Percentiles rank a stretch among this genome's conserved stretches.
These are phyloP conservation scores for Ctenicera cuprea DNA, from an alignment of 2,888 invertebrate genomes.

Conservation along the genomic window DNA sequence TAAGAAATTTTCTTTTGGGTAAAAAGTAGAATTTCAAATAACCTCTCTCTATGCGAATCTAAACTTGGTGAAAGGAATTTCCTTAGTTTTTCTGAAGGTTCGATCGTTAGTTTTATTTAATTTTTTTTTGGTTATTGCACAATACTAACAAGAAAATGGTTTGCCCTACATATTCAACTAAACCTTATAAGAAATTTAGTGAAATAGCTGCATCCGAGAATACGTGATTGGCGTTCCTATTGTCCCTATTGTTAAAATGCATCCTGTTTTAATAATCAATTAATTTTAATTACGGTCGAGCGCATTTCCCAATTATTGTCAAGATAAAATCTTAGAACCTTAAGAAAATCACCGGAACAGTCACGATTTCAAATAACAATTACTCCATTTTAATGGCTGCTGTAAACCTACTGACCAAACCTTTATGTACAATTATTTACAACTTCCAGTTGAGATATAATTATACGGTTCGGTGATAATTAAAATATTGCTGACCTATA, in stretches of 20 bases:
- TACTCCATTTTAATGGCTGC: constrained; percentile 23
- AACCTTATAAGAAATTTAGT: not conserved
- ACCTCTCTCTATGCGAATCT: too few relatives aligned
- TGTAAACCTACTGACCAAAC: constrained; percentile 32
- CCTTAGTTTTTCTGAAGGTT: too few relatives aligned
- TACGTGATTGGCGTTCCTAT: not conserved
- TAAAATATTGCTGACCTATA: constrained; percentile 30
- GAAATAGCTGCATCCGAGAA: not conserved
- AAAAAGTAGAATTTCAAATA: too few relatives aligned
- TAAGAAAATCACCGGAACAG: constrained; percentile 34
- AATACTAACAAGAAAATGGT: too few relatives aligned
- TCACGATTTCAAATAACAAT: constrained; percentile 38
- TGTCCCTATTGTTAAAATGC: constrained; percentile 27
- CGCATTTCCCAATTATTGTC: constrained; percentile 36
- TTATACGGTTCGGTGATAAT: constrained; percentile 29
- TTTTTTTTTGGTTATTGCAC: too few relatives aligned
- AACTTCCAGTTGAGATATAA: constrained; percentile 7
- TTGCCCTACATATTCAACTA: not conserved
- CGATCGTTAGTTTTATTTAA: too few relatives aligned
- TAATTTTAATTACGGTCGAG: constrained; percentile 34
- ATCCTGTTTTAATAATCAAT: constrained; percentile 38
- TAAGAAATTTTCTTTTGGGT: too few relatives aligned
- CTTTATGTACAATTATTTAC: constrained; percentile 3
- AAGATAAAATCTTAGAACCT: constrained; percentile 37
- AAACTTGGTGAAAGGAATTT: too few relatives aligned